Conservation (phyloP, 2,113 vertebrate species). For the Aspidoscelis tigris region DNA sequence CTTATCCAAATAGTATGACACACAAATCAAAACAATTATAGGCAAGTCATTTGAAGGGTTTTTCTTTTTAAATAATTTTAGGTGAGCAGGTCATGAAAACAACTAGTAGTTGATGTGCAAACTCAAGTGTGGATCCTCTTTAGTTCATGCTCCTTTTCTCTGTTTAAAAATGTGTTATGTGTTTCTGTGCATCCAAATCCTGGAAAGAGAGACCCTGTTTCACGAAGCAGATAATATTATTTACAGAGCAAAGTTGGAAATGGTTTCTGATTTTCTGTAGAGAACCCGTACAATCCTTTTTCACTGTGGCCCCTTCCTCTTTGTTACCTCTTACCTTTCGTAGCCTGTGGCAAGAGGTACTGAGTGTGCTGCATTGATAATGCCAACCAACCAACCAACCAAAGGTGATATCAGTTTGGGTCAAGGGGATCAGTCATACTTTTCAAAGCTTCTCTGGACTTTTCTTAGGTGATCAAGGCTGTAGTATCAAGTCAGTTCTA, state of each 20-base stretch:
- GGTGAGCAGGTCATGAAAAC: background rate
- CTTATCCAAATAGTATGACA: background rate
- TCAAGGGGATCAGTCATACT: background rate
- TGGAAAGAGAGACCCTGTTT: constrained; percentile 5
- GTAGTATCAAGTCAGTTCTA: fast-evolving
- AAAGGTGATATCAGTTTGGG: background rate
- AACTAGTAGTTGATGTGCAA: background rate
- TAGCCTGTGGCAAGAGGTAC: background rate
- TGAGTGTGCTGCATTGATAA: background rate
- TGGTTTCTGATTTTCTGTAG: constrained; percentile 31
- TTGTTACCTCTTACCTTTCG: background rate
- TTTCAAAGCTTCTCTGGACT: background rate
- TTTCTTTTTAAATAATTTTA: background rate
- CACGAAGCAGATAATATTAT: constrained; percentile 2
- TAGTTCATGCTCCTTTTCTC: constrained; percentile 27
- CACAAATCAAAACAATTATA: background rate
- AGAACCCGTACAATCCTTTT: background rate
- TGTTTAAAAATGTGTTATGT: constrained; percentile 24
- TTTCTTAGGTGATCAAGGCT: background rate
- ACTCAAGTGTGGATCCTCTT: constrained; percentile 45
- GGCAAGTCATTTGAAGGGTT: background rate
- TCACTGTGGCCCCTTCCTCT: background rate
- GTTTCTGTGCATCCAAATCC: constrained; percentile 49
- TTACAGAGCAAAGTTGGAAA: constrained; percentile 20
- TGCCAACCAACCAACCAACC: background rate